A percentile compares a stretch with the other conserved stretches of the same genome.
Evolutionary conservation across 35 echinoderm and acorn worm species (phyloP).

Genomic region (Diadema setosum): DNA sequence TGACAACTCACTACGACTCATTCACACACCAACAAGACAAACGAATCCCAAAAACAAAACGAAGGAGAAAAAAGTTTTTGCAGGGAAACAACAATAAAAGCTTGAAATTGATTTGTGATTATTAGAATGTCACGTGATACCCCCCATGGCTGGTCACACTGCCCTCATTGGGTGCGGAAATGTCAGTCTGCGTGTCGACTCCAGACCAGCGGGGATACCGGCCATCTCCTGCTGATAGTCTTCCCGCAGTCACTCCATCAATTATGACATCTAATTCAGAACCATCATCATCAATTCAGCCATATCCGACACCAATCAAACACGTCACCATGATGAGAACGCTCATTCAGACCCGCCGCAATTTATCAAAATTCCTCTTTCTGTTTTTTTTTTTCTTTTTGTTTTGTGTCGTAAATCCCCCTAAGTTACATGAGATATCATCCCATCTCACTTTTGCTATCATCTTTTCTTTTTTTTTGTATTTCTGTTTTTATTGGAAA

Average conservation of each 20-base stretch:
- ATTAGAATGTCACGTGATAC: neutral
- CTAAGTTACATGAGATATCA: neutral
- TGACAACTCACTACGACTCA: too few species aligned
- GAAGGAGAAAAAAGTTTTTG: too few species aligned
- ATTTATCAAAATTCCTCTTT: neutral
- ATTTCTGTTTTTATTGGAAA: neutral
- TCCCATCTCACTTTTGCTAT: neutral
- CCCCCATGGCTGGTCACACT: neutral
- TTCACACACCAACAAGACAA: too few species aligned
- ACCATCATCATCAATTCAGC: neutral
- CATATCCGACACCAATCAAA: neutral
- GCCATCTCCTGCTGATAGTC: neutral
- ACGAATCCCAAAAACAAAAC: too few species aligned
- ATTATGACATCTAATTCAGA: neutral
- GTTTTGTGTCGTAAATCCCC: neutral
- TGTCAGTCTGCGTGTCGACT: neutral
- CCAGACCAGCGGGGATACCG: neutral
- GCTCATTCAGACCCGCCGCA: neutral
- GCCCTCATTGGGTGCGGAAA: neutral
- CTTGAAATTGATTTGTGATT: too few species aligned
- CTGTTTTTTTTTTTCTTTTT: neutral
- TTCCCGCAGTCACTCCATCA: neutral
- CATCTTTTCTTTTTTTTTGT: neutral
- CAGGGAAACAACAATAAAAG: too few species aligned
- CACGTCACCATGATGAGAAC: neutral